These are phyloP conservation scores for Lasioglossum oenotherae DNA, from an alignment of 2,888 invertebrate species.

Conservation along the genomic window DNA sequence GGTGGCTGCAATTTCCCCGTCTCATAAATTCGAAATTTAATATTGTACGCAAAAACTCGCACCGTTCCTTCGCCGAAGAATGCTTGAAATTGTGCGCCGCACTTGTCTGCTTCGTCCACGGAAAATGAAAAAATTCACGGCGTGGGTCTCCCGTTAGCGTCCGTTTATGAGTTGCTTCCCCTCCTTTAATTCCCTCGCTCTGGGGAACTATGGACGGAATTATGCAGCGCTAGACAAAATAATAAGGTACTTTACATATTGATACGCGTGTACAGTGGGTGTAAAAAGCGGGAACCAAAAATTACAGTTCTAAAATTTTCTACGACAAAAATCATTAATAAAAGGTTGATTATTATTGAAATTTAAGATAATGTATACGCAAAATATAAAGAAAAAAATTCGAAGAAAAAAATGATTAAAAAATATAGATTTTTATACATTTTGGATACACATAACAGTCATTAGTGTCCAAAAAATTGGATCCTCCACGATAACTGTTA, in stretches of 20 bases:
- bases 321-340: no score
- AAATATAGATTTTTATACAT: no score
- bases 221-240: background rate
- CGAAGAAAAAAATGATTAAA: no score
- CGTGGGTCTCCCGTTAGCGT: background rate
- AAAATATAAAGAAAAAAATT: no score
- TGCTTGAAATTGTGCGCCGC: slow-evolving; percentile 23
- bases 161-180: background rate
- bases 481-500: no score
- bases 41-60: slow-evolving; percentile 16
- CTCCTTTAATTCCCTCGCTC: background rate
- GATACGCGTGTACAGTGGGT: background rate
- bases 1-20: background rate
- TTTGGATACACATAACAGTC: no score
- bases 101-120: slow-evolving; percentile 19
- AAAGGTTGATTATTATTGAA: no score
- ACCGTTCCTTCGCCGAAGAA: slow-evolving; percentile 19
- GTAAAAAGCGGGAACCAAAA: no score
- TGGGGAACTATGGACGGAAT: background rate
- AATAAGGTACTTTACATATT: background rate
- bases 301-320: no score
- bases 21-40: slow-evolving; percentile 24
- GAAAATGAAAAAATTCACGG: slow-evolving; percentile 36
- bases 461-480: no score
- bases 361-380: no score